Evolutionary conservation across 2,113 vertebrate species (phyloP).

Genomic region (Pipra filicauda): DNA sequence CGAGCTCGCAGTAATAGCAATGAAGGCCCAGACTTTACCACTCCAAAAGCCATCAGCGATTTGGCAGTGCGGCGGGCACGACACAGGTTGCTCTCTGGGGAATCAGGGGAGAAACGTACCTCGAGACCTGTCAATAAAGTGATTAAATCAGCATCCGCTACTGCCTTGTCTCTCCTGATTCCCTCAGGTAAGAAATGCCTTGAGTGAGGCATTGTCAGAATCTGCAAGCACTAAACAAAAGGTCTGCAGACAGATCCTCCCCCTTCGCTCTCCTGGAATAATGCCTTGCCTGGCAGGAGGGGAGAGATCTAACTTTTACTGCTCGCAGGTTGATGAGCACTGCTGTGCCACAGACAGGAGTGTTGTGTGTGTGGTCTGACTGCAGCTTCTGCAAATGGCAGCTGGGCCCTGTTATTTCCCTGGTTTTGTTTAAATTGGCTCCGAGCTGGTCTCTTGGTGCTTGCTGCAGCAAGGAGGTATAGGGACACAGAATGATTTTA

Average conservation of each 20-base stretch:
- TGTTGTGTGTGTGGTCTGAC: neutral
- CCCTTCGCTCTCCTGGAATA: neutral
- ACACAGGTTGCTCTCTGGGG: slow-evolving; percentile 92
- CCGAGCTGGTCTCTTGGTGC: neutral
- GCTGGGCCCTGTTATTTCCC: neutral
- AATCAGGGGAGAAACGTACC: slow-evolving; percentile 85
- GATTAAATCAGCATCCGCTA: slow-evolving; percentile 97
- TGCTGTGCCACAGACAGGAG: neutral
- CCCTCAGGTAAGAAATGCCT: slow-evolving; percentile 84
- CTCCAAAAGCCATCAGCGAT: slow-evolving; percentile 95
- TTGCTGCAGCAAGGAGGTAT: neutral
- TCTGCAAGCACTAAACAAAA: slow-evolving; percentile 37
- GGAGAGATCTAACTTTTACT: neutral
- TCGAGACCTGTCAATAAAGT: slow-evolving; percentile 93
- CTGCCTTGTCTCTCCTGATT: slow-evolving; percentile 94
- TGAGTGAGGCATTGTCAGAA: slow-evolving; percentile 29
- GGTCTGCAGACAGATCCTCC: slow-evolving; percentile 21
- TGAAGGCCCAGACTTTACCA: slow-evolving; percentile 75
- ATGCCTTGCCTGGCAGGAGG: slow-evolving; percentile 19
- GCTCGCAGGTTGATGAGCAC: neutral
- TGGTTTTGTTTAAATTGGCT: neutral
- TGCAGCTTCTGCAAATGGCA: slow-evolving; percentile 29
- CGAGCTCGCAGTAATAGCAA: slow-evolving; percentile 65
- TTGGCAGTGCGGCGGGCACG: slow-evolving; percentile 91
- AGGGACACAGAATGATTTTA: neutral